Conservation (phyloP, 1,140 invertebrate species). For the Limonius californicus region DNA sequence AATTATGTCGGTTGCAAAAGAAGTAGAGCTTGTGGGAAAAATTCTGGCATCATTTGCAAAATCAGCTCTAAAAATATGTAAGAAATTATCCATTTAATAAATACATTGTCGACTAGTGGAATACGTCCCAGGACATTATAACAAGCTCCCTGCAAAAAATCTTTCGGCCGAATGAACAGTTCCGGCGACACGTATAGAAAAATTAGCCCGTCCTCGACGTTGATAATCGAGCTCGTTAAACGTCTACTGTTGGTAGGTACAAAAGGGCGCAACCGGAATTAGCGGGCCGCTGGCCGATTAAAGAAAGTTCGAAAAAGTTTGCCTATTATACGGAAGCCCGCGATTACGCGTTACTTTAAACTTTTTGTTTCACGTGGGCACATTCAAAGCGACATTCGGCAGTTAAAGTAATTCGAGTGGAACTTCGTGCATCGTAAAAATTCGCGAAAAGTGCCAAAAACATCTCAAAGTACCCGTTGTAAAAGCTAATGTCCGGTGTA, state of each 20-base stretch:
- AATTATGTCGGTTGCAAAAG: too few relatives aligned
- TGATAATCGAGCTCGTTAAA: slow-evolving; percentile 7
- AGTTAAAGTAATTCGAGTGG: slow-evolving; percentile 10
- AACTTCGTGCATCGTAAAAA: slow-evolving; percentile 10
- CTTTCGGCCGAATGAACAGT: background rate
- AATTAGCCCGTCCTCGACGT: background rate
- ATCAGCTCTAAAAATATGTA: too few relatives aligned
- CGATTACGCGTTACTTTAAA: slow-evolving; percentile 7
- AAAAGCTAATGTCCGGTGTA: slow-evolving; percentile 14
- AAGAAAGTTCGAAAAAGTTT: slow-evolving; percentile 4
- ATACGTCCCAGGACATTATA: background rate
- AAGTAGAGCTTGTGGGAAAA: too few relatives aligned
- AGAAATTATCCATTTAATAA: background rate
- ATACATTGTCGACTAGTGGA: background rate
- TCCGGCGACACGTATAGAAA: background rate
- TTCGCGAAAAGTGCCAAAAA: slow-evolving; percentile 14
- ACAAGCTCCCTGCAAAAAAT: background rate
- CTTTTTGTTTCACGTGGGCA: slow-evolving; percentile 12
- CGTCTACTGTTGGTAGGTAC: background rate
- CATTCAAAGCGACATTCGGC: slow-evolving; percentile 9
- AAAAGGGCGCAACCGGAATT: background rate
- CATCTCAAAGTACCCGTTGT: slow-evolving; percentile 4
- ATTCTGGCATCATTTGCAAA: too few relatives aligned
- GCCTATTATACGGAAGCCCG: slow-evolving; percentile 2
- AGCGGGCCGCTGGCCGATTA: background rate